A percentile compares a stretch with the other conserved stretches of the same genome.
Evolutionary conservation across 2,113 vertebrate species (phyloP).

Genomic region (Sporophila hypoxantha): DNA sequence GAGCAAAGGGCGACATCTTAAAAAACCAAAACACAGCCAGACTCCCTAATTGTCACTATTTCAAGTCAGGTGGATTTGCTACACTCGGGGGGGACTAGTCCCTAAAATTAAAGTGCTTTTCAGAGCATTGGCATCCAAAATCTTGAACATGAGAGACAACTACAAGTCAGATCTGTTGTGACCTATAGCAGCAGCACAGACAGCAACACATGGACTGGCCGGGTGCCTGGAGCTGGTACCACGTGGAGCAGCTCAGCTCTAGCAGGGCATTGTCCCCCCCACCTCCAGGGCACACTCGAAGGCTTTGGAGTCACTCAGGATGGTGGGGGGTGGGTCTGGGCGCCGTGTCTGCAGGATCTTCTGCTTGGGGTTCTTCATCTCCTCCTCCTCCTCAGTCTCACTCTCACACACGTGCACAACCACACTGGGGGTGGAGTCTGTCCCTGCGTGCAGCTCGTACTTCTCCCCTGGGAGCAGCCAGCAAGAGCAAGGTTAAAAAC

Average conservation of each 20-base stretch:
- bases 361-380: constrained; percentile 76
- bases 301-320: constrained; percentile 54
- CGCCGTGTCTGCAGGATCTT: constrained; percentile 93
- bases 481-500: neutral
- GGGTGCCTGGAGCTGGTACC: neutral
- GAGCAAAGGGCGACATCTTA: neutral
- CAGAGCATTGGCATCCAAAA: constrained; percentile 45
- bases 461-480: constrained; percentile 80
- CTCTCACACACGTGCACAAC: constrained; percentile 97
- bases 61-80: constrained; percentile 60
- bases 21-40: neutral
- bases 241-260: neutral
- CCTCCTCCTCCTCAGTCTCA: constrained; percentile 86
- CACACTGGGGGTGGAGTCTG: constrained; percentile 94
- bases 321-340: constrained; percentile 74
- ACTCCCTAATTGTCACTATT: constrained; percentile 37
- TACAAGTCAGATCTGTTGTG: constrained; percentile 21
- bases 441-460: constrained; percentile 94
- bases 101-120: constrained; percentile 66
- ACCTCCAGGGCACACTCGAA: constrained; percentile 51
- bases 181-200: constrained; percentile 46
- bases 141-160: constrained; percentile 45
- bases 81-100: constrained; percentile 17
- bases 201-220: neutral
- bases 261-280: constrained; percentile 1